These are phyloP conservation scores for Sphyrna mokarran DNA, from an alignment of 2,113 vertebrate genomes.

Conservation along the genomic window DNA sequence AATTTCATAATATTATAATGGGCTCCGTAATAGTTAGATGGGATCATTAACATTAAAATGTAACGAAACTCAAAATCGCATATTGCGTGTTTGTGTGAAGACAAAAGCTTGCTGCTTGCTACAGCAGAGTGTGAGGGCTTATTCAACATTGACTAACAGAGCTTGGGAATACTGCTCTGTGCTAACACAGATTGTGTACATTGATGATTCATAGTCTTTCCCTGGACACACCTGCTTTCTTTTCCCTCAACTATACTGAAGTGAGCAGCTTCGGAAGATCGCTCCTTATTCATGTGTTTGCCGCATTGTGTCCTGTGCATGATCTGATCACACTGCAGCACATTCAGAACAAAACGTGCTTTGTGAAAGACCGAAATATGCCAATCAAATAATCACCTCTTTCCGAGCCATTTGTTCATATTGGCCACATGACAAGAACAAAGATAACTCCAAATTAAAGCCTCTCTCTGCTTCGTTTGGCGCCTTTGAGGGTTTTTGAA, in stretches of 20 bases:
- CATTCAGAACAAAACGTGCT: background rate
- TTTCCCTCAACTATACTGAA: background rate
- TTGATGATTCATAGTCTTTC: background rate
- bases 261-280: background rate
- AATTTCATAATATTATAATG: background rate
- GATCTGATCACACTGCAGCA: background rate
- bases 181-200: background rate
- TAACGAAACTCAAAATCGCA: background rate
- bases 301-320: background rate
- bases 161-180: background rate
- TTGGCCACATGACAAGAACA: background rate
- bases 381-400: background rate
- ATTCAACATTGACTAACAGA: background rate
- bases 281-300: background rate
- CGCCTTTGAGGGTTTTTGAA: background rate
- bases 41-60: background rate
- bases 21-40: too few relatives aligned
- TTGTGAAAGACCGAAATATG: background rate
- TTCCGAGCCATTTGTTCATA: background rate
- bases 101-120: background rate
- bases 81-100: background rate
- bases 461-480: background rate
- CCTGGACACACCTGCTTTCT: background rate
- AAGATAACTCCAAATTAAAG: background rate
- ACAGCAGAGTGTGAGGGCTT: background rate